Evolutionary conservation across 2,888 invertebrate species (phyloP).

Genomic region (Acheta domesticus): DNA sequence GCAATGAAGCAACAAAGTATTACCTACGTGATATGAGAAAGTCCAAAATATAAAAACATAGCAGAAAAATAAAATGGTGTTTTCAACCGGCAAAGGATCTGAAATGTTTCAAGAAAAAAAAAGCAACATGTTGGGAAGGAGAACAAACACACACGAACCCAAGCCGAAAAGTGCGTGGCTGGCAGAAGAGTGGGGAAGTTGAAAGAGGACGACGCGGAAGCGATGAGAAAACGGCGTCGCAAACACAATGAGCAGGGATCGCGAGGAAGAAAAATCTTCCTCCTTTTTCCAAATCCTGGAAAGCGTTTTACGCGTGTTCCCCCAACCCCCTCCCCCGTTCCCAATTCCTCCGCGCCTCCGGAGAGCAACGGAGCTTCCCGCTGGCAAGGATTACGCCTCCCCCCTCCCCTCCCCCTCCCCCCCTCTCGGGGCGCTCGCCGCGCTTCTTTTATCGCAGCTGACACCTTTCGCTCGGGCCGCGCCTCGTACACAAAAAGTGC

Average conservation of each 20-base stretch:
- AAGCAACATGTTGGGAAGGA: no score
- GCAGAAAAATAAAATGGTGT: no score
- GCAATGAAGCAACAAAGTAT: no score
- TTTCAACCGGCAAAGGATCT: no score
- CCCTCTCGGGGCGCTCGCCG: not conserved
- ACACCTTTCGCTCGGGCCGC: not conserved
- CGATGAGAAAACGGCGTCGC: not conserved
- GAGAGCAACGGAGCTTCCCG: not conserved
- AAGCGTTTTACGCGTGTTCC: slow-evolving; percentile 9
- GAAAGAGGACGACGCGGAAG: no score
- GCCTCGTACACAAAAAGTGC: not conserved
- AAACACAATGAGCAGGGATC: not conserved
- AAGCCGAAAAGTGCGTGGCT: no score
- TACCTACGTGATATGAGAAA: no score
- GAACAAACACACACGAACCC: no score
- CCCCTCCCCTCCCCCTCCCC: not conserved
- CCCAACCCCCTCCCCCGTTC: not conserved
- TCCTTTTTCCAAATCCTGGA: not conserved
- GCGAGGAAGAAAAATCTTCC: not conserved
- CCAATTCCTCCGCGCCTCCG: not conserved
- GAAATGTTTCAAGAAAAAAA: no score
- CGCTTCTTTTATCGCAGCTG: slow-evolving; percentile 5
- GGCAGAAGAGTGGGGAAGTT: no score
- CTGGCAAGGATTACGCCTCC: not conserved
- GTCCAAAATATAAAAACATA: no score